Base-by-base conservation (phyloP, 1,140 invertebrate species). In the Stegodyphus dumicola region DNA sequence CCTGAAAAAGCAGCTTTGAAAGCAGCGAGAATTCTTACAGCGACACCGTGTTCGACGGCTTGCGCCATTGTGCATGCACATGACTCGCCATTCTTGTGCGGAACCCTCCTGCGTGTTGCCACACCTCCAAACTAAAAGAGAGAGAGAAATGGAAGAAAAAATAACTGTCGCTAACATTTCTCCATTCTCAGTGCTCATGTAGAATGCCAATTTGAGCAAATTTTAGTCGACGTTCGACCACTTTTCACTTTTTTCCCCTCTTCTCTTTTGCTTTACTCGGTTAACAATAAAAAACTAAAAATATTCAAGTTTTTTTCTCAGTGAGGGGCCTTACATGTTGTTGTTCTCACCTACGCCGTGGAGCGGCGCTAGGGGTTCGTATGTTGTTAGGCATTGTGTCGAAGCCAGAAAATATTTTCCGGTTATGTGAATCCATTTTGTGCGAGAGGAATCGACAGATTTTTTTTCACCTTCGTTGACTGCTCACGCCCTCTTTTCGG, bases 191-290 rank as follows among this genome's bases (percentile, higher is more conserved):
- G 6, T 48, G 51, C 53, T 33, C 52, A 78, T 78, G 77, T 78
- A 78, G 66, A 78, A 69, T 65, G 65, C 77, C 77, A 78, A 78
- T 78, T 78, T 78, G 66, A 78, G 77, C 65, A 78, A 78, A 78
- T 78, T 78, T 78, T 56, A 54, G 51, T 17, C 77, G 77, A 69
- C 77, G 51, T 5, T 49, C 64, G 9, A n/a, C 77, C 52, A 17
- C 7, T 56, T 52, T 6, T 77, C 33, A 3, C 3, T 33, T 33
- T 77, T 49, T 66, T 65, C 13, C 64, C 17, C n/a, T 54, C 15
- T 75, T 54, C 7, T 75, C 18, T 56, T 75, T 18, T 65, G 18
- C 52, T 33, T 54, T 6, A 15, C 71, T 74, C n/a, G 18, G 71
- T 18, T 74, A 51, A 48, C 15, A 65, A 49, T 15, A 77, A 64